Conservation (phyloP, 64 coral and sea anemone genomes). For the Dendrophyllia cribrosa region DNA sequence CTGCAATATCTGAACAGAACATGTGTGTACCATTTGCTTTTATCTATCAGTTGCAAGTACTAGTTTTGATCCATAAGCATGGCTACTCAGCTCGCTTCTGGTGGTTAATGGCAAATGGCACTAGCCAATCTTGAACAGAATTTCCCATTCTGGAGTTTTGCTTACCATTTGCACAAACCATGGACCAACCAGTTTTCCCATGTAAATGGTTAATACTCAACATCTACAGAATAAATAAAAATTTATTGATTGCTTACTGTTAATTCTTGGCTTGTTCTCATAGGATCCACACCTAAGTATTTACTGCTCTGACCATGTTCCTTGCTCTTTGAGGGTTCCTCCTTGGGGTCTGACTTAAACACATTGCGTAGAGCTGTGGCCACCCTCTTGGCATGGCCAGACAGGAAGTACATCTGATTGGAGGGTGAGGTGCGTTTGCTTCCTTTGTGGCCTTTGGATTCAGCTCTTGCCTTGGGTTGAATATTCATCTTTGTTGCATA, state of each 20-base stretch:
- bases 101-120: too few relatives aligned
- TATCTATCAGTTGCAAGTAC: too few relatives aligned
- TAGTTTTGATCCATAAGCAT: too few relatives aligned
- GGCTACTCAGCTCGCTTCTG: too few relatives aligned
- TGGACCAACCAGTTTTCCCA: too few relatives aligned
- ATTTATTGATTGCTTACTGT: not conserved
- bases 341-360: constrained; percentile 49
- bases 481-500: constrained; percentile 67
- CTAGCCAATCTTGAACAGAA: too few relatives aligned
- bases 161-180: too few relatives aligned
- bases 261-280: not conserved
- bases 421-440: constrained; percentile 56
- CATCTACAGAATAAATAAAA: not conserved
- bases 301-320: constrained; percentile 22
- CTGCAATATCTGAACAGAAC: too few relatives aligned
- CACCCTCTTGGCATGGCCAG: constrained; percentile 48
- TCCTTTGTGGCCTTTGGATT: constrained; percentile 16
- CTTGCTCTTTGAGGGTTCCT: constrained; percentile 50
- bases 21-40: too few relatives aligned
- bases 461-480: constrained; percentile 29
- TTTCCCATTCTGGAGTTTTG: too few relatives aligned
- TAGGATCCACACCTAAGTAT: not conserved
- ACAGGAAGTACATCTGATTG: constrained; percentile 28
- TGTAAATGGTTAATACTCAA: too few relatives aligned
- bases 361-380: constrained; percentile 66